Evolutionary conservation across 2,888 invertebrate species (phyloP).

Genomic region (Tachina grossa): DNA sequence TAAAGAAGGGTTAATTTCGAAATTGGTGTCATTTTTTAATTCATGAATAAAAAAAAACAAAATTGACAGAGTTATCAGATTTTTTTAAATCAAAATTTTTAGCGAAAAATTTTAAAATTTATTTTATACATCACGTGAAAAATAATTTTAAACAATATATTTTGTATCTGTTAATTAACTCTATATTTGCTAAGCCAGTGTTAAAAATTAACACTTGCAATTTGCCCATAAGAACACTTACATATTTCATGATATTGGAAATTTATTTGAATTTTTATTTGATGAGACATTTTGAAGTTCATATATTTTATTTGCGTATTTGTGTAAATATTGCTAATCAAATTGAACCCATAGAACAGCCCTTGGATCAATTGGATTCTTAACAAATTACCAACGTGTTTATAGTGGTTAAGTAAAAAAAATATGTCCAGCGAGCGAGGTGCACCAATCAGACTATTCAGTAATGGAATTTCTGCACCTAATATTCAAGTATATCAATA

Average conservation of each 20-base stretch:
- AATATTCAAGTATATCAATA: slow-evolving; percentile 71
- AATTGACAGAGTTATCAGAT: slow-evolving; percentile 47
- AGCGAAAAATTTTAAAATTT: slow-evolving; percentile 71
- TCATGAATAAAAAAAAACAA: neutral
- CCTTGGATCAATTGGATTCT: slow-evolving; percentile 63
- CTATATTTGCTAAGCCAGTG: slow-evolving; percentile 39
- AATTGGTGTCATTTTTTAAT: slow-evolving; percentile 1
- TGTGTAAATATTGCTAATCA: slow-evolving; percentile 76
- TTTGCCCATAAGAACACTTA: neutral
- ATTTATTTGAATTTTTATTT: slow-evolving; percentile 78
- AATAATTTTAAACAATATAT: slow-evolving; percentile 47
- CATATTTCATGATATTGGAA: slow-evolving; percentile 78
- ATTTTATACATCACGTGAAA: slow-evolving; percentile 65
- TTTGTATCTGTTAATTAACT: slow-evolving; percentile 56
- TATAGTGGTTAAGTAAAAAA: slow-evolving; percentile 14
- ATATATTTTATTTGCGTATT: slow-evolving; percentile 77
- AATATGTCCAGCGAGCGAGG: slow-evolving; percentile 62
- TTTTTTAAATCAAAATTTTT: slow-evolving; percentile 72
- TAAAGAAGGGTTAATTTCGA: slow-evolving; percentile 25
- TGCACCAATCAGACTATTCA: slow-evolving; percentile 26
- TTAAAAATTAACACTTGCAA: neutral
- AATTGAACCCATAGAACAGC: slow-evolving; percentile 73
- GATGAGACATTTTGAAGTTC: slow-evolving; percentile 77
- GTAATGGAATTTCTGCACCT: slow-evolving; percentile 7
- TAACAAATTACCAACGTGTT: slow-evolving; percentile 16